Evolutionary conservation across 1,140 invertebrate genomes (phyloP), one percentile per base, ranked within the genome.

Genomic region (Drosophila kepulauana): DNA sequence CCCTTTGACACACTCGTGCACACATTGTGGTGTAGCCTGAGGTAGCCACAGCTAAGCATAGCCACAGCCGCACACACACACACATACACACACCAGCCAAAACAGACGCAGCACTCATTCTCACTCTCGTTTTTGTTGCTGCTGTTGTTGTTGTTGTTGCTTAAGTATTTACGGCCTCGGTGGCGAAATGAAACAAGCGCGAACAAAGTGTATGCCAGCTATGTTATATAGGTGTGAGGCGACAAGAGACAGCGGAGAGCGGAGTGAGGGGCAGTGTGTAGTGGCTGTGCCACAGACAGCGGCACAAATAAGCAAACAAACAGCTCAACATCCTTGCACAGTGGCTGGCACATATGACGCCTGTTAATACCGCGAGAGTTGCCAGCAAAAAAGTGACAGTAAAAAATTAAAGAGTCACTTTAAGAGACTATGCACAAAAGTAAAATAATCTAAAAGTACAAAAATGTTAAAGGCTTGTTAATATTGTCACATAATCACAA

Each of bases 121-220:
- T 35, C 11, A 48, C 52, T 43, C 52, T 13, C 16, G 41, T 38
- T 15, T 43, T 54, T 52, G 56, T 61, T 54, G 30, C 30, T 66
- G 62, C 30, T 15, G 46, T 54, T 52, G 56, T 52, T 54, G 25
- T 35, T 66, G 65, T 58, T 75, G 71, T 72, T 84, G 74, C 61
- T 81, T 73, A 69, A 69, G 76, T 86, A 82, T 82, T 88, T 87
- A 75, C 70, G 70, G 78, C 78, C 67, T 79, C 59, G 57, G 70
- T 80, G 77, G 81, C 68, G 74, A 77, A 85, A 84, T 74, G 78
- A 70, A 85, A 75, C 81, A 78, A 76, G 74, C 46, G 45, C 38
- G 48, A 43, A 38, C 45, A 56, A 48, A 46, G 49, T 46, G 41
- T 15, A 38, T 38, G 35, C 35, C 7, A 38, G 10, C 28, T 8